phyloP scores from a whole-genome alignment of 2,113 vertebrate genomes.

The Engystomops pustulosus region DNA sequence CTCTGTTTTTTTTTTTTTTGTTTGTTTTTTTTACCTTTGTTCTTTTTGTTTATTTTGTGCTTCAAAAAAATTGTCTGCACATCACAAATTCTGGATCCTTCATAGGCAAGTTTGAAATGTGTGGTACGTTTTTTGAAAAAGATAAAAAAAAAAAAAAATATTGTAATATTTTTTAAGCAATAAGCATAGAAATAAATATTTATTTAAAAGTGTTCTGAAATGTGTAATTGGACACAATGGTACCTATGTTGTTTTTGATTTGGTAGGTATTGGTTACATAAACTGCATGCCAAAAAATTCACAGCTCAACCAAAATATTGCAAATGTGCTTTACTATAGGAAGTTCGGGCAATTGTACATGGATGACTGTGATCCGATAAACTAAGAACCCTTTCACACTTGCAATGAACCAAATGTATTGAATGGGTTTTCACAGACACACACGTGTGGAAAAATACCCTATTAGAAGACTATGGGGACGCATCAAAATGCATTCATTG shows the following conservation, averaged over 20 bases:
- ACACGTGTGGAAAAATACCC: too few relatives aligned
- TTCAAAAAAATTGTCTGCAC: constrained; percentile 38
- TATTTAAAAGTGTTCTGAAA: constrained; percentile 57
- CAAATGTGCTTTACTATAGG: too few relatives aligned
- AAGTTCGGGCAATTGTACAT: too few relatives aligned
- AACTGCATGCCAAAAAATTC: too few relatives aligned
- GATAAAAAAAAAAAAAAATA: constrained; percentile 32
- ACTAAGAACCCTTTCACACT: too few relatives aligned
- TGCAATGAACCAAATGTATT: too few relatives aligned
- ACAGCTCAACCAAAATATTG: too few relatives aligned
- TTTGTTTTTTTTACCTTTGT: neutral
- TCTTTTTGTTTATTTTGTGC: neutral
- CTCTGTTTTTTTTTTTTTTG: constrained; percentile 8
- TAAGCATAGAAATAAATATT: constrained; percentile 58
- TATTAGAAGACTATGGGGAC: too few relatives aligned
- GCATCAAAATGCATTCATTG: too few relatives aligned
- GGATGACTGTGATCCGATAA: too few relatives aligned
- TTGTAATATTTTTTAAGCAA: constrained; percentile 56
- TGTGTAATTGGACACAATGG: constrained; percentile 29
- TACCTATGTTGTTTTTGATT: neutral
- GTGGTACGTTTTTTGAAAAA: constrained; percentile 55
- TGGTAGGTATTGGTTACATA: too few relatives aligned
- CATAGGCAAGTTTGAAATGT: constrained; percentile 49
- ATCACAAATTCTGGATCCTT: constrained; percentile 39
- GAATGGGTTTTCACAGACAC: too few relatives aligned